Evolutionary conservation across 2,888 invertebrate species (phyloP).

Genomic region (Lysandra coridon): DNA sequence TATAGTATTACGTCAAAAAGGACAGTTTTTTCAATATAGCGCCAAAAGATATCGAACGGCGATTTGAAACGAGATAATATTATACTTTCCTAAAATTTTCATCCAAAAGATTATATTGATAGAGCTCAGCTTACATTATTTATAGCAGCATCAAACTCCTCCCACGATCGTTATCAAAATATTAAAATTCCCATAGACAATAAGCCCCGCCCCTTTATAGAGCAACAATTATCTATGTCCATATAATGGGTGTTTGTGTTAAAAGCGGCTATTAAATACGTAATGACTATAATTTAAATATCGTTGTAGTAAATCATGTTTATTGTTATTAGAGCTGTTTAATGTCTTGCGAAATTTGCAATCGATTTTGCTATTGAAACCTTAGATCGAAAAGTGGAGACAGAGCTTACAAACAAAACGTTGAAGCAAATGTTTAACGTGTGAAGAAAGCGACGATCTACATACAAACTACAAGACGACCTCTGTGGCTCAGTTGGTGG

Average conservation of each 20-base stretch:
- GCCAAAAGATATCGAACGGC: neutral
- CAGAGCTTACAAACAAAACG: no score
- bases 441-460: no score
- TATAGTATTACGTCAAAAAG: no score
- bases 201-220: slow-evolving; percentile 61
- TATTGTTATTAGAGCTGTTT: neutral
- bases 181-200: slow-evolving; percentile 65
- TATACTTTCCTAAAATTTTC: neutral
- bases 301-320: neutral
- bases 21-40: no score
- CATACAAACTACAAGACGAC: no score
- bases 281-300: slow-evolving; percentile 27
- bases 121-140: neutral
- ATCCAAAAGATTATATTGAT: neutral
- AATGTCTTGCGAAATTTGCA: neutral
- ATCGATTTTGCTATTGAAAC: neutral
- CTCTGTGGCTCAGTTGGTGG: no score
- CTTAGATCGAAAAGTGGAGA: no score
- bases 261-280: slow-evolving; percentile 7
- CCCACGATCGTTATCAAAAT: slow-evolving; percentile 66
- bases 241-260: slow-evolving; percentile 30
- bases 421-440: no score
- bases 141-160: slow-evolving; percentile 29
- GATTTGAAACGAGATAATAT: neutral
- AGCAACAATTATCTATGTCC: slow-evolving; percentile 44